Conservation (phyloP, 2,888 invertebrate genomes). For the Tetrapedia diversipes region DNA sequence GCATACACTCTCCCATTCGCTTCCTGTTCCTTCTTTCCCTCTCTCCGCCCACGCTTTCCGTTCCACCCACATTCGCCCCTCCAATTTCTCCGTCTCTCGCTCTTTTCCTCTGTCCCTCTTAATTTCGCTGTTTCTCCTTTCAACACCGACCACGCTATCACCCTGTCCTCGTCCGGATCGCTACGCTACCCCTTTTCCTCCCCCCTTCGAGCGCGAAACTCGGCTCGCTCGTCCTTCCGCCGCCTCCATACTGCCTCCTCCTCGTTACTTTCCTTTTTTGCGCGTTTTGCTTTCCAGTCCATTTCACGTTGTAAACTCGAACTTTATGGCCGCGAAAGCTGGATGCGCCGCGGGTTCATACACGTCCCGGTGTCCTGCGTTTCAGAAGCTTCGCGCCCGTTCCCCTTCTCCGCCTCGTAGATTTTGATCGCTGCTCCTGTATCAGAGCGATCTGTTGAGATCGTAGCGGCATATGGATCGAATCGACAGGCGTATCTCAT, state of each 20-base stretch:
- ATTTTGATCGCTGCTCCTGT: too few relatives aligned
- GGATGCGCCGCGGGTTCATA: slow-evolving; percentile 73
- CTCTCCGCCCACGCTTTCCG: slow-evolving; percentile 37
- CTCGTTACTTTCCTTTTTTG: slow-evolving; percentile 75
- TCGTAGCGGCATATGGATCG: too few relatives aligned
- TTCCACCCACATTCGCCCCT: slow-evolving; percentile 50
- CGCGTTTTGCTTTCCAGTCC: slow-evolving; percentile 80
- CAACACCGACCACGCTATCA: slow-evolving; percentile 20
- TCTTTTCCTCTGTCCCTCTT: slow-evolving; percentile 55
- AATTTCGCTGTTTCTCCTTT: slow-evolving; percentile 60
- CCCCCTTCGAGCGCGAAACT: slow-evolving; percentile 62
- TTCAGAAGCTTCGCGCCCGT: slow-evolving; percentile 42
- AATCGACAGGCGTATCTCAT: too few relatives aligned
- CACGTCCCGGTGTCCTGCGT: slow-evolving; percentile 54
- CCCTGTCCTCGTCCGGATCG: slow-evolving; percentile 24
- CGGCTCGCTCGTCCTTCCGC: slow-evolving; percentile 66
- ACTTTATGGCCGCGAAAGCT: slow-evolving; percentile 79
- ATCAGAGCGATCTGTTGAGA: too few relatives aligned
- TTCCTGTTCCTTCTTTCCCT: slow-evolving; percentile 24
- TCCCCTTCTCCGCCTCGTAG: too few relatives aligned
- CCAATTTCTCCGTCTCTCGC: slow-evolving; percentile 51
- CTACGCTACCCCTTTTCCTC: slow-evolving; percentile 52
- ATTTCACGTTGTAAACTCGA: slow-evolving; percentile 81
- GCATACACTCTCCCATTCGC: slow-evolving; percentile 31
- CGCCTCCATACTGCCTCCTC: slow-evolving; percentile 62